Conservation (phyloP, 53 echinoderm and acorn worm species). For the Zoroaster sp. region DNA sequence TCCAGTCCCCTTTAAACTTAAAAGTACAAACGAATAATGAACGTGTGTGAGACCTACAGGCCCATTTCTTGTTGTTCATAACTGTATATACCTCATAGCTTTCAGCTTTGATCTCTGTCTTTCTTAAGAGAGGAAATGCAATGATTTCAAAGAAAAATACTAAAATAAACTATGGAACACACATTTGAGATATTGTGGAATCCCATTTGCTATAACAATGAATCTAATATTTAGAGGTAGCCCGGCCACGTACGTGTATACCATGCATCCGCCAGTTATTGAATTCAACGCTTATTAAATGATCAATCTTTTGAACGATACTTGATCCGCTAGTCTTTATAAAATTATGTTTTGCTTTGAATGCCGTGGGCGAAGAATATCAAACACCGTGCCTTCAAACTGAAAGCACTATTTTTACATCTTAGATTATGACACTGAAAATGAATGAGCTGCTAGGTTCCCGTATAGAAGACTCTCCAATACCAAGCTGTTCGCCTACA, state of each 20-base stretch:
- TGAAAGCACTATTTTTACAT: neutral
- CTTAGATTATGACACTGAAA: neutral
- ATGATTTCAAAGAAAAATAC: no score
- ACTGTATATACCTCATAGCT: no score
- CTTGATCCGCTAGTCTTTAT: neutral
- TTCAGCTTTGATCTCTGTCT: no score
- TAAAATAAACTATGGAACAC: no score
- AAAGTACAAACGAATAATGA: no score
- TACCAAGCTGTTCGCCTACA: neutral
- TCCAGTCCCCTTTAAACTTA: no score
- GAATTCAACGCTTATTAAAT: constrained; percentile 6
- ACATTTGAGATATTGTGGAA: no score
- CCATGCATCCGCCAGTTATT: neutral
- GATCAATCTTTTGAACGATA: neutral
- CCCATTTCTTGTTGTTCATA: no score
- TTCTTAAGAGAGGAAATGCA: no score
- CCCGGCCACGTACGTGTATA: neutral
- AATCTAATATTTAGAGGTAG: neutral
- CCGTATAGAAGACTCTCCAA: neutral
- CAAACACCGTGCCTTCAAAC: neutral
- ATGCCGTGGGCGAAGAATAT: constrained; percentile 18
- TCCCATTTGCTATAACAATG: neutral
- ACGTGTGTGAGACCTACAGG: no score
- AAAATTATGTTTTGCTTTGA: constrained; percentile 11
- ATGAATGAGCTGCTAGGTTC: neutral